phyloP scores from a whole-genome alignment of 2,113 vertebrate species.

The Vulpes lagopus region DNA sequence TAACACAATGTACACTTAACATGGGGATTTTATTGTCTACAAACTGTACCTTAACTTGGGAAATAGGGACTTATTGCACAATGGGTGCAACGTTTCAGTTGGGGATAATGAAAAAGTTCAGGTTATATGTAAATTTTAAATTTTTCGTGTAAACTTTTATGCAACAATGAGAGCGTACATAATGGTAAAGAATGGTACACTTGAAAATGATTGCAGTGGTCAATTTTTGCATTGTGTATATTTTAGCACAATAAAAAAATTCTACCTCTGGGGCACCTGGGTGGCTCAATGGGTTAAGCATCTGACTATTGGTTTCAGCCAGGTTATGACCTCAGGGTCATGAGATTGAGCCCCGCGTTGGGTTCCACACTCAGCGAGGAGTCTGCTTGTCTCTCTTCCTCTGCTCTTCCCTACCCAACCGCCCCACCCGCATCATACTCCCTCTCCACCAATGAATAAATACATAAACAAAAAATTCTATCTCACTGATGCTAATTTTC shows the following conservation, averaged over 20 bases:
- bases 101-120: neutral
- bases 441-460: neutral
- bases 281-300: neutral
- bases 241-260: neutral
- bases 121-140: neutral
- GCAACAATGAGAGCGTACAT: neutral
- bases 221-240: neutral
- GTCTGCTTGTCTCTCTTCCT: neutral
- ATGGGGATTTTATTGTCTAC: neutral
- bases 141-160: neutral
- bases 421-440: neutral
- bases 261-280: neutral
- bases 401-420: neutral
- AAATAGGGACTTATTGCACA: neutral
- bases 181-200: neutral
- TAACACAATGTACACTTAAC: neutral
- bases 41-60: neutral
- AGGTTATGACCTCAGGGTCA: neutral
- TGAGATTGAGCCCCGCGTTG: neutral
- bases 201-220: neutral
- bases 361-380: neutral
- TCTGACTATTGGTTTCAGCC: neutral
- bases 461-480: neutral
- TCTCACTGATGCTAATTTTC: neutral
- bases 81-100: neutral